Evolutionary conservation across 2,113 vertebrate genomes (phyloP).

Genomic region (Athene cunicularia): DNA sequence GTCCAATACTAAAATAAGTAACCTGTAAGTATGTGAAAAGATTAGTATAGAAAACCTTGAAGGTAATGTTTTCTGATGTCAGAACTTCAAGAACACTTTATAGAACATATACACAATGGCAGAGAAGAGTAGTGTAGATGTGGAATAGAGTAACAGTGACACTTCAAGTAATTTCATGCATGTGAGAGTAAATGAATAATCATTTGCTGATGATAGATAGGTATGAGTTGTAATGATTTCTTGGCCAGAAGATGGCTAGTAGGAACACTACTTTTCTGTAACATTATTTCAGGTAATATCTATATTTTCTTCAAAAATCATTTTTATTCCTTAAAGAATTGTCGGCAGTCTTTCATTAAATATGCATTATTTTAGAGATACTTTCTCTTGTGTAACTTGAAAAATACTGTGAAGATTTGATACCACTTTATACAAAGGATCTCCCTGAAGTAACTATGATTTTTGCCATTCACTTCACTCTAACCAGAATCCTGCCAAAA

Average conservation of each 20-base stretch:
- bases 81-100: not conserved
- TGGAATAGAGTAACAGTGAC: not conserved
- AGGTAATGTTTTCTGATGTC: not conserved
- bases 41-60: not conserved
- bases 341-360: not conserved
- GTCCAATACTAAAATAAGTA: not conserved
- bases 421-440: not conserved
- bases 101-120: not conserved
- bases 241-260: not conserved
- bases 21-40: not conserved
- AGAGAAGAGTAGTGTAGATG: not conserved
- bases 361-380: not conserved
- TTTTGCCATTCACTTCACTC: not conserved
- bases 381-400: not conserved
- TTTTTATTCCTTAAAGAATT: not conserved
- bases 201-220: not conserved
- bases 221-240: not conserved
- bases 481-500: not conserved
- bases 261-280: not conserved
- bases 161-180: not conserved
- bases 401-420: not conserved
- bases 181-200: not conserved
- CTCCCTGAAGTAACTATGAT: not conserved
- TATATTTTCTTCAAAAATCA: accelerated
- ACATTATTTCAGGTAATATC: not conserved